Evolutionary conservation across 1,140 invertebrate genomes (phyloP), one percentile per base, ranked within the genome.

Genomic region (Belonocnema kinseyi): DNA sequence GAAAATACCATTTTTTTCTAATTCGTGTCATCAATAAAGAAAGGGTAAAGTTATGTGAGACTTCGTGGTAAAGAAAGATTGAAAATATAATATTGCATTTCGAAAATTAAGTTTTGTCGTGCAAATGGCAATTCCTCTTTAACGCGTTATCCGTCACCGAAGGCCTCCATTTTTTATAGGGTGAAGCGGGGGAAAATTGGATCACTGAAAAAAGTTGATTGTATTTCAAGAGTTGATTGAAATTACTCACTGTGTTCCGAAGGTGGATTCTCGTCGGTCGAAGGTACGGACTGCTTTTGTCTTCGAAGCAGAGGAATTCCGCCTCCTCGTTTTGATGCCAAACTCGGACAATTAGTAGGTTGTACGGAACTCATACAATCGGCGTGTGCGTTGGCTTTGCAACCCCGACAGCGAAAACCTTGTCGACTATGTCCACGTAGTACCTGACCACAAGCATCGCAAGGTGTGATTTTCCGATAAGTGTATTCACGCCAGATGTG

Each of bases 391-490:
- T 98, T 98, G 88, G 97, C 94, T 89, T 98, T 98, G 88, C 97
- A 98, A 73, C 97, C 92, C 52, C 97, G 94, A 90, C 97, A 98
- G 80, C 97, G 95, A 8, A 98, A 91, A 6, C 97, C 97, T 91
- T 98, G 97, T n/a, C 96, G 93, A 21, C 96, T 97, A 90, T 98
- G 97, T 26, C 97, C 97, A 93, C 97, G 94, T 21, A 98, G 92
- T 54, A 98, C 96, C 92, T 98, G 97, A 50, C 96, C 97, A 90
- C 97, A 98, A 74, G 97, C 95, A 90, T 98, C 97, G 90, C 97
- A 98, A 8, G 97, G 96, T 16, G 97, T 98, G 82, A 98, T 98
- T 91, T 98, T 98, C 90, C 98, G 97, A 90, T 98, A 98, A 3
- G 97, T 98, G 89, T 98, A 97, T 89, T 98, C 97, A 90, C 97